Percentiles rank a stretch among this genome's conserved stretches.
These are phyloP conservation scores for Eurytoma californica DNA, from an alignment of 2,888 invertebrate species.

Conservation along the genomic window DNA sequence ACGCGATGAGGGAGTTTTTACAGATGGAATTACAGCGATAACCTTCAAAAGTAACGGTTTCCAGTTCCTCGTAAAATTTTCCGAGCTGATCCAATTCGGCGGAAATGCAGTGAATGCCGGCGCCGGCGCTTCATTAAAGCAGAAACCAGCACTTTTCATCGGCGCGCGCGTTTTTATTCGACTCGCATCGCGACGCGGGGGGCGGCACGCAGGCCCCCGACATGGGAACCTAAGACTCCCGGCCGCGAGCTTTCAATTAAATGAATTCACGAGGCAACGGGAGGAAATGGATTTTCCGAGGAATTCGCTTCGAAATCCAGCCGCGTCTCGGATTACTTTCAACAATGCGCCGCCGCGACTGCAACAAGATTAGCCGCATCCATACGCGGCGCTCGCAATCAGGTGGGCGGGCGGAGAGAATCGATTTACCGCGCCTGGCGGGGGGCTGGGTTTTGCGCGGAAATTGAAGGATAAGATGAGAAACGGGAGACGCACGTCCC, in stretches of 20 bases:
- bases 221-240: neutral
- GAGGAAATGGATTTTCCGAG: slow-evolving; percentile 2
- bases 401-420: slow-evolving; percentile 21
- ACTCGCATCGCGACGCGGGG: too few relatives aligned
- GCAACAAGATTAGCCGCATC: neutral
- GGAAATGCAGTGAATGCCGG: too few relatives aligned
- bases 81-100: too few relatives aligned
- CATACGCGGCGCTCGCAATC: neutral
- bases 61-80: neutral
- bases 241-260: slow-evolving; percentile 3
- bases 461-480: neutral
- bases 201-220: neutral
- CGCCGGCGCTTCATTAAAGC: neutral
- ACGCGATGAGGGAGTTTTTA: neutral
- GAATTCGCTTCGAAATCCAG: neutral
- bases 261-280: neutral
- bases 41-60: slow-evolving; percentile 10
- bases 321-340: neutral
- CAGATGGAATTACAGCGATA: neutral
- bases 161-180: neutral
- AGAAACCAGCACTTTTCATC: neutral
- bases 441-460: too few relatives aligned
- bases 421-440: slow-evolving; percentile 40
- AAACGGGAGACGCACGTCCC: slow-evolving; percentile 3
- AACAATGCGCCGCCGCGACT: neutral